Percentiles rank a stretch among this genome's conserved stretches.
These are phyloP conservation scores for Gymnarchus niloticus DNA, from an alignment of 2,113 vertebrate genomes.

Conservation along the genomic window DNA sequence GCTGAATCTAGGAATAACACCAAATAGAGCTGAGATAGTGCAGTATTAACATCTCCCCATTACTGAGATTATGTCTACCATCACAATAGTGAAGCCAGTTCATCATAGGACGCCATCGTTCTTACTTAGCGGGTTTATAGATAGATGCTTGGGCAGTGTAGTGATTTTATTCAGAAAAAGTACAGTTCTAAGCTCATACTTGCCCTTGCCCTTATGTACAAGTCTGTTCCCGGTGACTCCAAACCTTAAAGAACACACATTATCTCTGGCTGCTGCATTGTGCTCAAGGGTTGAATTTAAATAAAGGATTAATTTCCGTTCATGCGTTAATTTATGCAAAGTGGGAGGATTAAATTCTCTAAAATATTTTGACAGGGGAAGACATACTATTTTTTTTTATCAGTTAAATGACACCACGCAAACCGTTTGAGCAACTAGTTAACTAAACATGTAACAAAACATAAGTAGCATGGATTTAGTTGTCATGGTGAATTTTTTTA, in stretches of 20 bases:
- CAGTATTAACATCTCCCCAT: not conserved
- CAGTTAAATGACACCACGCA: not conserved
- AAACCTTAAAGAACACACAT: slow-evolving; percentile 13
- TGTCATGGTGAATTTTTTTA: not conserved
- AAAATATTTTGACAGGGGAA: slow-evolving; percentile 21
- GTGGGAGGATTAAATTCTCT: slow-evolving; percentile 22
- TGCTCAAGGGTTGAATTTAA: slow-evolving; percentile 22
- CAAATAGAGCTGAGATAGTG: not conserved
- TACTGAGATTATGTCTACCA: not conserved
- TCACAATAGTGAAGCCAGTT: not conserved
- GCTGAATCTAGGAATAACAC: not conserved
- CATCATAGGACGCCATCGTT: not conserved
- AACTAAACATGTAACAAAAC: not conserved
- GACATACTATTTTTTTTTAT: not conserved
- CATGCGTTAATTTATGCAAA: slow-evolving; percentile 21
- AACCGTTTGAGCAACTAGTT: slow-evolving; percentile 5
- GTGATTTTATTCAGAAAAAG: not conserved
- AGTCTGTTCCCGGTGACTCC: slow-evolving; percentile 17
- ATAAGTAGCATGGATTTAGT: not conserved
- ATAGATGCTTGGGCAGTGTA: not conserved
- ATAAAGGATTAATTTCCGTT: slow-evolving; percentile 26
- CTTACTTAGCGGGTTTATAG: not conserved
- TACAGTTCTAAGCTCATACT: not conserved
- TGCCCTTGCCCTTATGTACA: slow-evolving; percentile 4
- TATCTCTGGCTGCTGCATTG: slow-evolving; percentile 12